Conservation (phyloP, 2,797 vertebrate species). For the Sebastes ruberrimus region DNA sequence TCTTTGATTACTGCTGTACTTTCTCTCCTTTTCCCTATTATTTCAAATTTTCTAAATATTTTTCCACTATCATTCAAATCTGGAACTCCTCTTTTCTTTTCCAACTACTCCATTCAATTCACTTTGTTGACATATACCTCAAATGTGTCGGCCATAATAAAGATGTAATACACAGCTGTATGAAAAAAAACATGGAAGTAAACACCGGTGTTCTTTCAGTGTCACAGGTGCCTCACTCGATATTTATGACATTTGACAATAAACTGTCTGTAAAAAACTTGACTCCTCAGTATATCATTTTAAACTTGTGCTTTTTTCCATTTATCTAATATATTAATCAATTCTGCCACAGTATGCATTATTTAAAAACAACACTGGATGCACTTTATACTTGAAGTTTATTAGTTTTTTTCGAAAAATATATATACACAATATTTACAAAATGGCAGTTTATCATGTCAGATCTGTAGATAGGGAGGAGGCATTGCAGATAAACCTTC, state of each 20-base stretch:
- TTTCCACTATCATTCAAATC: background rate
- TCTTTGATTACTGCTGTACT: background rate
- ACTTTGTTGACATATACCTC: background rate
- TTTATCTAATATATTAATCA: background rate
- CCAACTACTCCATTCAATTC: background rate
- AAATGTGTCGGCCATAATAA: rapidly evolving
- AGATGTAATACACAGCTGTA: background rate
- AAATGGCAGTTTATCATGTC: conserved; percentile 73
- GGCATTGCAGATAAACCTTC: conserved; percentile 59
- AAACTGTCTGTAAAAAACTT: conserved; percentile 12
- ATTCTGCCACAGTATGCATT: too few relatives aligned
- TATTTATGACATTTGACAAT: conserved; percentile 37
- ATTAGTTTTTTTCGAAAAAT: conserved; percentile 68
- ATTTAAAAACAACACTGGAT: background rate
- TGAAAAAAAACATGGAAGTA: background rate
- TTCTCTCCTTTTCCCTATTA: background rate
- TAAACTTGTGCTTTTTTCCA: background rate
- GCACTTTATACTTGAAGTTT: conserved; percentile 62
- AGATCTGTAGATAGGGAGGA: conserved; percentile 52
- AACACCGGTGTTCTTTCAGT: background rate
- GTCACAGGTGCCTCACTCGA: conserved; percentile 26
- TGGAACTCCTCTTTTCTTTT: background rate
- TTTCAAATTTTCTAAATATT: background rate
- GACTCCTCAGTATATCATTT: background rate
- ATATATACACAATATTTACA: conserved; percentile 80